Conservation (phyloP, 2,797 vertebrate genomes). For the Pitangus sulphuratus region DNA sequence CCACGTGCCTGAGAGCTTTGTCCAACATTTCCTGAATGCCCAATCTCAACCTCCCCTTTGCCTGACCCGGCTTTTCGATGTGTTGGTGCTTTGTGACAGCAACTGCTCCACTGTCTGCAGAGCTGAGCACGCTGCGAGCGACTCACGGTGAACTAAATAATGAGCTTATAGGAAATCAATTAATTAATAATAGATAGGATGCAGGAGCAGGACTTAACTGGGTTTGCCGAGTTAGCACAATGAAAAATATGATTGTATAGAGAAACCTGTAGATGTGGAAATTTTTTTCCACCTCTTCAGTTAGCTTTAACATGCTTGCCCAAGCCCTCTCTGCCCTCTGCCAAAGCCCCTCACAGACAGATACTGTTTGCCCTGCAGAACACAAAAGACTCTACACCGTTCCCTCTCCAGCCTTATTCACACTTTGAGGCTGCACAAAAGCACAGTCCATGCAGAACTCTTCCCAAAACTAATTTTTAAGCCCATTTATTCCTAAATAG, state of each 20-base stretch:
- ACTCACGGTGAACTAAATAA: neutral
- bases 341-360: neutral
- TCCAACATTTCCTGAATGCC: neutral
- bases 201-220: neutral
- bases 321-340: neutral
- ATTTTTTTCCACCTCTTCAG: neutral
- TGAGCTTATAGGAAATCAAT: slow-evolving; percentile 23
- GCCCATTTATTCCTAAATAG: neutral
- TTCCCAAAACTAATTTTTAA: neutral
- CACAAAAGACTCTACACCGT: neutral
- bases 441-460: neutral
- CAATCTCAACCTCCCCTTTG: neutral
- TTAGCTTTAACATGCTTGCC: neutral
- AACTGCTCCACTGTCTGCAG: neutral
- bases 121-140: neutral
- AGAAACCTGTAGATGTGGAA: neutral
- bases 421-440: neutral
- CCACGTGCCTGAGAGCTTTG: neutral
- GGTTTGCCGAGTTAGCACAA: neutral
- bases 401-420: neutral
- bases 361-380: neutral
- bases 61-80: accelerated
- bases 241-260: neutral
- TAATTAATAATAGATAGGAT: slow-evolving; percentile 34
- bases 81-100: neutral